Percentiles rank a stretch among this genome's conserved stretches.
phyloP scores from a whole-genome alignment of 2,888 invertebrate genomes.

The Meloe dianella region DNA sequence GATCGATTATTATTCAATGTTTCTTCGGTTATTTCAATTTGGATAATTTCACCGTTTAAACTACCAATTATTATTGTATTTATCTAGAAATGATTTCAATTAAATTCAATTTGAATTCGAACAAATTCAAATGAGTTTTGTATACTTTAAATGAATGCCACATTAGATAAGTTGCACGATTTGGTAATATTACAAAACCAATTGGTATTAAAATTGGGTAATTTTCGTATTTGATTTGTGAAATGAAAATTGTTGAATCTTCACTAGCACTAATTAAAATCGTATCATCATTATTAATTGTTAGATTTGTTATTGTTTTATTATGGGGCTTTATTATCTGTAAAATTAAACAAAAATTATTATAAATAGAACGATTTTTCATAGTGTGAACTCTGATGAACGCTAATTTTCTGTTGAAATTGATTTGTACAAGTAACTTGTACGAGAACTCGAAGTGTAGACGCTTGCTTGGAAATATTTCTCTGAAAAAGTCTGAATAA shows the following conservation, averaged over 20 bases:
- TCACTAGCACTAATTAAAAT: constrained; percentile 71
- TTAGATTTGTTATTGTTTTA: constrained; percentile 66
- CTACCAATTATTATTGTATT: constrained; percentile 64
- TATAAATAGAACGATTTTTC: not conserved
- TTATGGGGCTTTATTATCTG: constrained; percentile 73
- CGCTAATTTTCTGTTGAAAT: too few species aligned
- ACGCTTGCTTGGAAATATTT: too few species aligned
- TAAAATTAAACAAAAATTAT: constrained; percentile 40
- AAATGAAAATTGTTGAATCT: constrained; percentile 75
- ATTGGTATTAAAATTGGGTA: constrained; percentile 65
- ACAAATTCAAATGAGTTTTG: too few species aligned
- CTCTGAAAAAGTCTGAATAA: too few species aligned
- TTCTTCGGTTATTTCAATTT: constrained; percentile 60
- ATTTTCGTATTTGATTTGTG: constrained; percentile 58
- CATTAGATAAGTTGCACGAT: constrained; percentile 68
- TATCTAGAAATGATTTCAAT: constrained; percentile 45
- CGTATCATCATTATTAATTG: constrained; percentile 64
- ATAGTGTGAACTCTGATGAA: too few species aligned
- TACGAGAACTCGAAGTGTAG: too few species aligned
- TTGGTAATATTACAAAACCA: constrained; percentile 71
- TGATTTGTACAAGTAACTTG: too few species aligned
- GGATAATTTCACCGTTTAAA: constrained; percentile 63
- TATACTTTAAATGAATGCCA: constrained; percentile 61
- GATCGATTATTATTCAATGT: constrained; percentile 52
- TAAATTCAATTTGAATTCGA: not conserved